These are phyloP conservation scores for Drosophila leontia DNA, from an alignment of 1,140 invertebrate genomes.

Conservation along the genomic window DNA sequence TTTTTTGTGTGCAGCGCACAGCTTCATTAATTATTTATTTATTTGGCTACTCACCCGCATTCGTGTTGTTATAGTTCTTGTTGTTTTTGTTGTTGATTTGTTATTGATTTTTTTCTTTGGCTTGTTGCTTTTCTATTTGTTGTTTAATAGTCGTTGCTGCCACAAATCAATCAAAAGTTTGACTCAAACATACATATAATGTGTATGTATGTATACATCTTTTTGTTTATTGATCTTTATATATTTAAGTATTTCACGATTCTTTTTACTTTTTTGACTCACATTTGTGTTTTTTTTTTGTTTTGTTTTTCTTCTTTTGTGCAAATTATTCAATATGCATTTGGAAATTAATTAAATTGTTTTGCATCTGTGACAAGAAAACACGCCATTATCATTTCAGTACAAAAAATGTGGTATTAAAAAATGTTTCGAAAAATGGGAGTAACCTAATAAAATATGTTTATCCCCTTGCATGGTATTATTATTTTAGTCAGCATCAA, in stretches of 20 bases:
- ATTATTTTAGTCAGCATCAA: too few species aligned
- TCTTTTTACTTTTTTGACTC: slow-evolving; percentile 23
- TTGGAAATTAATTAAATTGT: too few species aligned
- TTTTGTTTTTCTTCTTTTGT: slow-evolving; percentile 6
- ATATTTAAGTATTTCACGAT: slow-evolving; percentile 36
- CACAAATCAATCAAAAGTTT: slow-evolving; percentile 74
- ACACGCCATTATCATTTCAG: too few species aligned
- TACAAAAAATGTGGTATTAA: too few species aligned
- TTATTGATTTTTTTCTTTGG: background rate
- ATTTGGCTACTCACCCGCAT: slow-evolving; percentile 70
- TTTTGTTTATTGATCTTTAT: slow-evolving; percentile 30
- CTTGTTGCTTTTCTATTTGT: slow-evolving; percentile 16
- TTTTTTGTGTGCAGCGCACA: slow-evolving; percentile 57
- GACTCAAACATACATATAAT: slow-evolving; percentile 21
- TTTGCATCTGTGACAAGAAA: too few species aligned
- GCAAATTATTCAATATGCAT: background rate
- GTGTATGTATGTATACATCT: background rate
- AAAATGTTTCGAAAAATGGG: too few species aligned
- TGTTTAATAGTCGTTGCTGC: slow-evolving; percentile 35
- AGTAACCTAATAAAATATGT: too few species aligned
- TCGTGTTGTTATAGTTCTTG: slow-evolving; percentile 11
- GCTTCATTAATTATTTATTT: slow-evolving; percentile 77
- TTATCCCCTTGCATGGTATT: too few species aligned
- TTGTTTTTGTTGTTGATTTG: slow-evolving; percentile 23
- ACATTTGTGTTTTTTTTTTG: slow-evolving; percentile 17